phyloP scores from a whole-genome alignment of 2,797 vertebrate species.

The Danionella dracula region DNA sequence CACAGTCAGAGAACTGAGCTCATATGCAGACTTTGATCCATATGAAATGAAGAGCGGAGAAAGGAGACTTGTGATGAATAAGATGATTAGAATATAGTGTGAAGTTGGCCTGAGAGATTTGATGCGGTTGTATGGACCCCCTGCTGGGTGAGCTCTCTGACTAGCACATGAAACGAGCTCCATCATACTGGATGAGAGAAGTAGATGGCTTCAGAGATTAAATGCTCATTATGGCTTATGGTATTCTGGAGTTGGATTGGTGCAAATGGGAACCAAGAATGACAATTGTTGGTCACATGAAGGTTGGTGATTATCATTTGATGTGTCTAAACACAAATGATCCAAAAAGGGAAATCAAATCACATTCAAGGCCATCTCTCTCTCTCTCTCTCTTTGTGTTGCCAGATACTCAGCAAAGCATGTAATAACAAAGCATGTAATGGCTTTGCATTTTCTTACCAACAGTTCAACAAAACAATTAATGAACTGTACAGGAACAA shows the following conservation, averaged over 20 bases:
- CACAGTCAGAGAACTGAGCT: not conserved
- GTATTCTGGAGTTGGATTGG: not conserved
- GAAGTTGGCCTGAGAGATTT: slow-evolving; percentile 5
- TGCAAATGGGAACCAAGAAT: slow-evolving; percentile 1
- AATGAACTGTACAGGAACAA: too few species aligned
- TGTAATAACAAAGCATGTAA: not conserved
- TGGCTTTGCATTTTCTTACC: too few species aligned
- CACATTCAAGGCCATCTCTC: not conserved
- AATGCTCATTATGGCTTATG: slow-evolving; percentile 20
- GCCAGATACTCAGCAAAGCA: not conserved
- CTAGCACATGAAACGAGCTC: slow-evolving; percentile 10
- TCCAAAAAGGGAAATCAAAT: not conserved
- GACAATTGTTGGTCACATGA: slow-evolving; percentile 15
- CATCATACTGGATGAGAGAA: not conserved
- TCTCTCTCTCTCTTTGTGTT: not conserved
- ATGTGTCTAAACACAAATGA: not conserved
- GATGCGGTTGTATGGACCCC: slow-evolving; percentile 10
- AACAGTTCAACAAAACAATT: too few species aligned
- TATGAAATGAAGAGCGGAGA: slow-evolving; percentile 19
- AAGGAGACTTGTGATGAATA: not conserved
- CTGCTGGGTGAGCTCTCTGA: slow-evolving; percentile 12
- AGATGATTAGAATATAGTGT: slow-evolving; percentile 2
- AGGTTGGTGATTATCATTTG: slow-evolving; percentile 1
- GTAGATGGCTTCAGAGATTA: slow-evolving; percentile 16
- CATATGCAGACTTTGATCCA: slow-evolving; percentile 20